Conservation (phyloP, 2,888 invertebrate species). For the Chrysolina haemoptera region DNA sequence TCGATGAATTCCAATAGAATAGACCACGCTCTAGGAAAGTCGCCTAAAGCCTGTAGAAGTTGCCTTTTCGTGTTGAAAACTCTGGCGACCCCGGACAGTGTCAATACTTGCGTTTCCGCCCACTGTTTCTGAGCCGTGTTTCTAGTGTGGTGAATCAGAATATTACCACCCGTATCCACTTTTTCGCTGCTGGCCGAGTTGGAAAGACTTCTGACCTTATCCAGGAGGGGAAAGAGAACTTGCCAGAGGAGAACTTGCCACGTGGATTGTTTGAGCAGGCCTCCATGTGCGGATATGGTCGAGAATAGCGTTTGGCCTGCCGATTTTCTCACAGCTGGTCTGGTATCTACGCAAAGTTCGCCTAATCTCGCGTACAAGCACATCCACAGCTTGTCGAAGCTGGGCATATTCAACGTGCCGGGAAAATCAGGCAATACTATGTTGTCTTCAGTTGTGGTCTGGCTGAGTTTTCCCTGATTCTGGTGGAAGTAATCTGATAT, state of each 20-base stretch:
- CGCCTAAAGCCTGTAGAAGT: conserved; percentile 86
- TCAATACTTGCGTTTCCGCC: conserved; percentile 97
- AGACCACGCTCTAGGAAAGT: conserved; percentile 95
- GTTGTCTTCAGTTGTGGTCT: conserved; percentile 81
- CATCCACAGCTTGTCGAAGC: conserved; percentile 97
- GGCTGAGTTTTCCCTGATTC: conserved; percentile 88
- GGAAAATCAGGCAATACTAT: conserved; percentile 89
- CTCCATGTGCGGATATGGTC: conserved; percentile 96
- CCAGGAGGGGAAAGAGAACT: conserved; percentile 94
- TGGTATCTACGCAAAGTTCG: conserved; percentile 93
- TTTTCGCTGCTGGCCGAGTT: conserved; percentile 83
- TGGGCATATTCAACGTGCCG: conserved; percentile 86
- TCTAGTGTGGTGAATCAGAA: conserved; percentile 96
- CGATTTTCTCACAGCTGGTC: conserved; percentile 97
- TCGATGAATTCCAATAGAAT: conserved; percentile 94
- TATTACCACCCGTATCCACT: conserved; percentile 91
- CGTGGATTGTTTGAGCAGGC: conserved; percentile 86
- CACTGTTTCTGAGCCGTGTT: conserved; percentile 99
- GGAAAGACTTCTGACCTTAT: conserved; percentile 87
- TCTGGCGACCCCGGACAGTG: conserved; percentile 91
- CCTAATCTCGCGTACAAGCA: conserved; percentile 91
- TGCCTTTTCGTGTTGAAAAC: conserved; percentile 94
- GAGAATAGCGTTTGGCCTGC: conserved; percentile 98
- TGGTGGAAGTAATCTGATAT: conserved; percentile 98
- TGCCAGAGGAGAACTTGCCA: conserved; percentile 97